Base-by-base conservation (phyloP, 2,888 invertebrate species). In the Drosophila paranaensis region DNA sequence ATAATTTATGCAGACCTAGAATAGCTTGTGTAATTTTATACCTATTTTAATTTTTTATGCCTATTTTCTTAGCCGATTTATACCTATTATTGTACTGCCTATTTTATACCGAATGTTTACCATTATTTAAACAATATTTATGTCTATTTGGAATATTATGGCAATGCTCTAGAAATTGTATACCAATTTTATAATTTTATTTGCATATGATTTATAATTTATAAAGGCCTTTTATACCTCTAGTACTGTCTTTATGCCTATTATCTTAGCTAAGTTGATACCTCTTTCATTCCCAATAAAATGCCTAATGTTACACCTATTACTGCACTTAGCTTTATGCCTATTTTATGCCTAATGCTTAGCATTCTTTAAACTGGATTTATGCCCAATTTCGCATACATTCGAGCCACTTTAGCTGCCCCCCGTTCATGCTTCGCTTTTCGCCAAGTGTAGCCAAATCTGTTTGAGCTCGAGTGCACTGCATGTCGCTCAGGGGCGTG, bases 391-490 rank as follows among this genome's bases (percentile, higher is more conserved):
- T 33, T 33, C 6, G 30, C 6, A 4, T 20, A 20, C 6, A 20
- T 45, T 46, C 8, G 9, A 14, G 14, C 25, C 13, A 3, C 14
- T 45, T 45, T 6, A 45, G 14, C 6, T 20, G 25, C 13, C 3
- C 6, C 10, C 14, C 27, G 14, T 46, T 27, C 14, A 27, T 9
- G 0, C 3, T 3, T n/a, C n/a, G 10, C 20, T 6, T 46, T 58
- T 48, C 48, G 30, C 16, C 2, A 6, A 48, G 58, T 58, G 58
- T 56, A 66, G 37, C 56, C 58, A 54, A 61, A 50, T 33, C 48
- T 71, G 71, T 57, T 58, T 45, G 39, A 20, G 74, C 70, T 55
- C 50, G 55, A 68, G 42, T 63, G 58, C 65, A 20, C 50, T 25
- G 13, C 33, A 6, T 14, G 35, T 43, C 37, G 45, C 35, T 30